Percentiles rank a stretch among this genome's conserved stretches.
phyloP scores from a whole-genome alignment of 2,888 invertebrate species.

The Drosophila koepferae region DNA sequence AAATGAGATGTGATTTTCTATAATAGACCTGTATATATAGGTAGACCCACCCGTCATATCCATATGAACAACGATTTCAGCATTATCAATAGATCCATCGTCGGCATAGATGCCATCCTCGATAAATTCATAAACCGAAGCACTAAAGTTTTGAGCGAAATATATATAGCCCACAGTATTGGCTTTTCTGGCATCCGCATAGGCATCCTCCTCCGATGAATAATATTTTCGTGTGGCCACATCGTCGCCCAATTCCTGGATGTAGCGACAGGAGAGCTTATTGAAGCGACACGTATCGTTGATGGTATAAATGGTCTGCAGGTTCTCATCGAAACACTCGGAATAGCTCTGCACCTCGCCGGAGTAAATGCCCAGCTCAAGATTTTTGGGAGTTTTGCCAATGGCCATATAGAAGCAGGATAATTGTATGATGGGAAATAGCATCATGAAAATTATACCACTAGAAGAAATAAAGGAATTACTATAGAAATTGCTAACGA shows the following conservation, averaged over 20 bases:
- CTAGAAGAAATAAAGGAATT: constrained; percentile 85
- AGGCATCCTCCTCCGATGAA: constrained; percentile 85
- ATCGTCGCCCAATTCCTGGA: constrained; percentile 87
- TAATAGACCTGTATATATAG: too few relatives aligned
- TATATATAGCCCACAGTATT: constrained; percentile 88
- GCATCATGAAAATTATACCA: constrained; percentile 91
- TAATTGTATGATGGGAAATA: constrained; percentile 93
- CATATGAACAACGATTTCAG: constrained; percentile 89
- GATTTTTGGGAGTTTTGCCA: constrained; percentile 90
- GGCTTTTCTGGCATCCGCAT: constrained; percentile 86
- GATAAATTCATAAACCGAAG: constrained; percentile 87
- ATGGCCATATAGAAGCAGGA: constrained; percentile 92
- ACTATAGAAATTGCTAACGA: not conserved
- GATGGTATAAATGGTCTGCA: constrained; percentile 84
- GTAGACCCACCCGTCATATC: constrained; percentile 89
- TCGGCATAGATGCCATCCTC: constrained; percentile 87
- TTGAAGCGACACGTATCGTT: constrained; percentile 86
- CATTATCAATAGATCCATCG: constrained; percentile 86
- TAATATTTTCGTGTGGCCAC: constrained; percentile 86
- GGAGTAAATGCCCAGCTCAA: constrained; percentile 92
- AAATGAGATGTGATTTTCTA: not conserved
- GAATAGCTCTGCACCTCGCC: constrained; percentile 88
- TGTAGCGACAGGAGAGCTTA: constrained; percentile 88
- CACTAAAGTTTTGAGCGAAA: constrained; percentile 91
- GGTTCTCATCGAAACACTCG: constrained; percentile 84